phyloP scores from a whole-genome alignment of 2,888 invertebrate genomes.

The Chrysomela aeneicollis region DNA sequence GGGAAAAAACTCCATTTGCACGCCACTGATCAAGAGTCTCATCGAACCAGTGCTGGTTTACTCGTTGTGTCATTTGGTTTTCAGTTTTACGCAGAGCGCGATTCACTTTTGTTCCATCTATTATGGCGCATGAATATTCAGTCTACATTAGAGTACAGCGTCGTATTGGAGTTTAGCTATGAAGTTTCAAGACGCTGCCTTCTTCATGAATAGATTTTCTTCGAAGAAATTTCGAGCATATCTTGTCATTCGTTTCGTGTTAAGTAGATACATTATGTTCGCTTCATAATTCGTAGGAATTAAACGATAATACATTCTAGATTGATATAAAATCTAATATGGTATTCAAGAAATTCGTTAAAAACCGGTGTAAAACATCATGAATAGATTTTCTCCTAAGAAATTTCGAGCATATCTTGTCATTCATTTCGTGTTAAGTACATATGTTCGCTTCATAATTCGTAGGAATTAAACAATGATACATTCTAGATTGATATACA shows the following conservation, averaged over 20 bases:
- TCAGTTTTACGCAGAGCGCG: conserved; percentile 29
- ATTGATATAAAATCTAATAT: too few relatives aligned
- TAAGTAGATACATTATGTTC: too few relatives aligned
- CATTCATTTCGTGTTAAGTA: background rate
- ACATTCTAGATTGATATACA: too few relatives aligned
- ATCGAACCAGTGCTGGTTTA: conserved; percentile 24
- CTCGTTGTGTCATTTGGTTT: conserved; percentile 35
- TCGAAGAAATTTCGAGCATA: background rate
- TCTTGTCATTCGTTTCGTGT: background rate
- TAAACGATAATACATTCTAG: too few relatives aligned
- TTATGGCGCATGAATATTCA: conserved; percentile 44
- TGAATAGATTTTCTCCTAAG: background rate
- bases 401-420: background rate
- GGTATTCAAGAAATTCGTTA: too few relatives aligned
- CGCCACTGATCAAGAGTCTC: conserved; percentile 21
- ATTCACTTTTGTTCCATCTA: conserved; percentile 44
- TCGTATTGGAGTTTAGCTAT: conserved; percentile 16
- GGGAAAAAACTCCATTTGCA: too few relatives aligned
- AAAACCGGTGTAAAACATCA: too few relatives aligned
- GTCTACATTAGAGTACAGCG: background rate
- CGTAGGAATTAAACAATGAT: too few relatives aligned
- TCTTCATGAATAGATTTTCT: background rate
- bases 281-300: too few relatives aligned
- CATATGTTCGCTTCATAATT: too few relatives aligned
- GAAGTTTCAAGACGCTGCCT: conserved; percentile 20